Percentiles rank a stretch among this genome's conserved stretches.
These are phyloP conservation scores for Parnassius glacialis DNA, from an alignment of 2,888 invertebrate genomes.

Conservation along the genomic window DNA sequence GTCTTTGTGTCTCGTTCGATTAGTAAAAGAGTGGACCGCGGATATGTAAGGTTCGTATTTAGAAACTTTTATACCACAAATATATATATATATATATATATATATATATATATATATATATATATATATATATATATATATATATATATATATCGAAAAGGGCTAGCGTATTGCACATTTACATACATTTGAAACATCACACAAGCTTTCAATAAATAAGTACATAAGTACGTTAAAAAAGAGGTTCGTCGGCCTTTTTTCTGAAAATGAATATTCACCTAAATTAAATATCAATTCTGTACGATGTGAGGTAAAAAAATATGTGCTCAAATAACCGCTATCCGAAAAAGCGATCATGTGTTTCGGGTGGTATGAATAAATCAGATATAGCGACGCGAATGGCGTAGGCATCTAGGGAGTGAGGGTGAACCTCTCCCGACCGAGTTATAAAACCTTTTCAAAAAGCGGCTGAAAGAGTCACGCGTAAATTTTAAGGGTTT, in stretches of 20 bases:
- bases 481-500: slow-evolving; percentile 76
- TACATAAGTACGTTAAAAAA: slow-evolving; percentile 22
- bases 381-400: slow-evolving; percentile 68
- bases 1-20: too few species aligned
- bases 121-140: too few species aligned
- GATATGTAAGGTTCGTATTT: too few species aligned
- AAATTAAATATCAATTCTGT: slow-evolving; percentile 49
- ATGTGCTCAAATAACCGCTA: slow-evolving; percentile 40
- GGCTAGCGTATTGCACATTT: too few species aligned
- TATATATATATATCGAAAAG: too few species aligned
- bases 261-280: slow-evolving; percentile 36
- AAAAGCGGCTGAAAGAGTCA: slow-evolving; percentile 72
- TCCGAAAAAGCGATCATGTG: slow-evolving; percentile 73
- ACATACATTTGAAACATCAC: background rate
- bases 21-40: too few species aligned
- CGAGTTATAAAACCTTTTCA: slow-evolving; percentile 73
- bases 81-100: too few species aligned
- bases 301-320: slow-evolving; percentile 51
- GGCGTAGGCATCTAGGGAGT: slow-evolving; percentile 66
- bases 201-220: slow-evolving; percentile 32
- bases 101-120: too few species aligned
- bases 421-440: slow-evolving; percentile 52
- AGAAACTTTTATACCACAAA: too few species aligned
- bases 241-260: slow-evolving; percentile 24
- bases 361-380: slow-evolving; percentile 78